A percentile compares a stretch with the other conserved stretches of the same genome.
Evolutionary conservation across 2,113 vertebrate species (phyloP).

Genomic region (Fregetta grallaria): DNA sequence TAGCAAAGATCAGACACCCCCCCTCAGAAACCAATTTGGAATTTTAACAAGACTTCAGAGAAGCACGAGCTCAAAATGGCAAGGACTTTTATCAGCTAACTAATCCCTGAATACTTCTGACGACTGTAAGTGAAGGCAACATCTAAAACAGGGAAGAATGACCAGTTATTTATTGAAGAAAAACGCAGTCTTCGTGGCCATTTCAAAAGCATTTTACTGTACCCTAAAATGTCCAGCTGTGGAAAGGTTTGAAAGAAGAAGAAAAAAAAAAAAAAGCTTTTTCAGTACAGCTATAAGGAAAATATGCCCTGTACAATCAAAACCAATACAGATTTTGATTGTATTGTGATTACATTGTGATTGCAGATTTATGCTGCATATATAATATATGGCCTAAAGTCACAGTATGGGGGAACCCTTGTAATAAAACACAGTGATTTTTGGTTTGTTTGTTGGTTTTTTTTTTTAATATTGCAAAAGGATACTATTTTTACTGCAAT

Average conservation of each 20-base stretch:
- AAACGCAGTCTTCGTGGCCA: not conserved
- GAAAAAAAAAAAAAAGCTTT: not conserved
- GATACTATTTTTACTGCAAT: constrained; percentile 45
- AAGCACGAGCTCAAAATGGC: not conserved
- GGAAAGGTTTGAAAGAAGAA: not conserved
- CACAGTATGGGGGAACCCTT: not conserved
- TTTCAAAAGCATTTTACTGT: constrained; percentile 30
- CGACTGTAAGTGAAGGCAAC: not conserved
- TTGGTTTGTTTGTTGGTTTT: no score
- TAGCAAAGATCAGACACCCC: not conserved
- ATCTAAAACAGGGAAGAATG: not conserved
- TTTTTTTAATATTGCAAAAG: constrained; percentile 30
- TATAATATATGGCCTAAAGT: not conserved
- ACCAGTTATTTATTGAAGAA: not conserved
- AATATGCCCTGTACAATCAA: not conserved
- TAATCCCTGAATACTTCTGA: not conserved
- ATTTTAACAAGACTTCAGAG: constrained; percentile 11
- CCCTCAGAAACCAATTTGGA: not conserved
- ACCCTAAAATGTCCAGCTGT: not conserved
- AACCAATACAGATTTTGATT: not conserved
- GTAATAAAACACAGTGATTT: not conserved
- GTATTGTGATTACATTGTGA: not conserved
- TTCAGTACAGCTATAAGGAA: not conserved
- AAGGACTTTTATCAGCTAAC: not conserved
- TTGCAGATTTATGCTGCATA: not conserved